A percentile compares a stretch with the other conserved stretches of the same genome.
Evolutionary conservation across 2,888 invertebrate genomes (phyloP).

Genomic region (Dicranocentrus wangi): DNA sequence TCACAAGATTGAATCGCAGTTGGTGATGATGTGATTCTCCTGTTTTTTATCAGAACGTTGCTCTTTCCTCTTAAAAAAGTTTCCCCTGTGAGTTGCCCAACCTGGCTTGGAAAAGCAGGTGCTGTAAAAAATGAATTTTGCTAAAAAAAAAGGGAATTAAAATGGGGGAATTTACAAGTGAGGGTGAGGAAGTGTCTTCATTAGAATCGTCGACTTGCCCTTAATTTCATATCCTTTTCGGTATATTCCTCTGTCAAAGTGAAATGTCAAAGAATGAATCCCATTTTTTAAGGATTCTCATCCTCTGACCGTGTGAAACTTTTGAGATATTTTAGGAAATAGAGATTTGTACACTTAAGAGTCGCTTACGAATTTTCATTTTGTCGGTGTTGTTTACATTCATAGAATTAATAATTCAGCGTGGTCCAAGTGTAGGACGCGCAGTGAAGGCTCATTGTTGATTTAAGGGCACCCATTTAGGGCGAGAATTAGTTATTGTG

Average conservation of each 20-base stretch:
- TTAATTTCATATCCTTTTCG: too few species aligned
- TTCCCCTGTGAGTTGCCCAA: not conserved
- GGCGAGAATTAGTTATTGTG: too few species aligned
- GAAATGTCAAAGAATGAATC: conserved; percentile 20
- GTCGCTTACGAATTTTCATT: not conserved
- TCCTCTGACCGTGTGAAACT: conserved; percentile 51
- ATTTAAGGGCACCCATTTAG: too few species aligned
- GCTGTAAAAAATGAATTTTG: conserved; percentile 37
- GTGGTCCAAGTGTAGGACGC: conserved; percentile 3
- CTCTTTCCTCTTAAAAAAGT: conserved; percentile 21
- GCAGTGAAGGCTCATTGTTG: too few species aligned
- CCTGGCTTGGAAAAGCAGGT: conserved; percentile 41
- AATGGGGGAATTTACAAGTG: conserved; percentile 9
- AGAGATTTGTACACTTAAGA: not conserved
- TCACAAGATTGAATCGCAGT: conserved; percentile 49
- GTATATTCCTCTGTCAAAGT: conserved; percentile 2
- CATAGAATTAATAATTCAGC: not conserved
- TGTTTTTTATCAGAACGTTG: conserved; percentile 44
- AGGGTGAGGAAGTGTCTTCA: conserved; percentile 17
- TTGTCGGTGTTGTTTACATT: not conserved
- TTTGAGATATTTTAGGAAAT: conserved; percentile 29
- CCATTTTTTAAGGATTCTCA: conserved; percentile 42
- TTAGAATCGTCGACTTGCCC: conserved; percentile 29
- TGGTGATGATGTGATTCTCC: conserved; percentile 20
- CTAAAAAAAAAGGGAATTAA: conserved; percentile 25